phyloP scores from a whole-genome alignment of 2,113 vertebrate genomes.

The Onychostoma macrolepis region DNA sequence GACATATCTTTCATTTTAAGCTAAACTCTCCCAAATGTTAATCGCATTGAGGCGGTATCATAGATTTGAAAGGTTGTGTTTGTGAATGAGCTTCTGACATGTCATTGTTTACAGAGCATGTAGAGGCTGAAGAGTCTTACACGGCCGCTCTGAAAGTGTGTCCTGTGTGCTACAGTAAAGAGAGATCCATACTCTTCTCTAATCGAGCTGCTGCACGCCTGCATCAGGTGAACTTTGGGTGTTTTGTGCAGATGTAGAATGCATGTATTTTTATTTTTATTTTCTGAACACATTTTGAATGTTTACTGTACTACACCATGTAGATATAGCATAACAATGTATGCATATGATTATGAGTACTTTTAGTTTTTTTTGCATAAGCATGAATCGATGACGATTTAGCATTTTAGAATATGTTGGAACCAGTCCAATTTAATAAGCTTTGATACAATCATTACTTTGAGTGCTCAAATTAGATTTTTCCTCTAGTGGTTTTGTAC shows the following conservation, averaged over 20 bases:
- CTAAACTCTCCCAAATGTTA: neutral
- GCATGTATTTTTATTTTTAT: neutral
- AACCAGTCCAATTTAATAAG: neutral
- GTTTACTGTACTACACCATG: neutral
- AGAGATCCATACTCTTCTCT: constrained; percentile 85
- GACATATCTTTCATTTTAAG: neutral
- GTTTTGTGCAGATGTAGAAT: neutral
- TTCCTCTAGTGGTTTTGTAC: neutral
- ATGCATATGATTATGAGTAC: too few relatives aligned
- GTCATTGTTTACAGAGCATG: constrained; percentile 73
- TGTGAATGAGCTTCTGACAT: neutral
- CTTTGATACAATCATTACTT: neutral
- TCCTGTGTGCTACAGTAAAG: constrained; percentile 82
- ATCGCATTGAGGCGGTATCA: neutral
- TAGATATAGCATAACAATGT: neutral
- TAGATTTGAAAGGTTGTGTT: constrained; percentile 7
- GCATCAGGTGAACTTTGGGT: constrained; percentile 78
- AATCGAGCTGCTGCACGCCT: constrained; percentile 88
- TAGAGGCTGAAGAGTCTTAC: constrained; percentile 81
- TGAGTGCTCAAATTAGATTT: neutral
- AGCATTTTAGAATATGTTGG: neutral
- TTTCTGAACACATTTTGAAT: too few relatives aligned
- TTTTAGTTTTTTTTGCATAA: neutral
- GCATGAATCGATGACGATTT: neutral
- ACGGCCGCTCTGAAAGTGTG: constrained; percentile 78